Evolutionary conservation across 2,888 invertebrate species (phyloP).

Genomic region (Hirtodrosophila duncani): DNA sequence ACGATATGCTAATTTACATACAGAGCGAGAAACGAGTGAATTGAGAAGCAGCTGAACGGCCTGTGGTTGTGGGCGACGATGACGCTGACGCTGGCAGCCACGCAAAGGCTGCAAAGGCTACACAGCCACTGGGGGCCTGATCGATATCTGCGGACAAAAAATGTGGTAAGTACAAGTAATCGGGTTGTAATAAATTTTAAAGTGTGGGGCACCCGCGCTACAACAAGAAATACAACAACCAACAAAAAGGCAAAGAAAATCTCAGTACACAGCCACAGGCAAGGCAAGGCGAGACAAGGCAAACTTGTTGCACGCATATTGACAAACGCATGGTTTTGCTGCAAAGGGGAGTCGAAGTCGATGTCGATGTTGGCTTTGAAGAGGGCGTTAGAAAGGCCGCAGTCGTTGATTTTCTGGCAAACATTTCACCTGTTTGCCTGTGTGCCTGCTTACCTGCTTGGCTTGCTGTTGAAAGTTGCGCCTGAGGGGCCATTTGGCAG

Average conservation of each 20-base stretch:
- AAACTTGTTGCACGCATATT: slow-evolving; percentile 71
- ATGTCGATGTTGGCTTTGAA: slow-evolving; percentile 4
- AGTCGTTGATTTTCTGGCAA: slow-evolving; percentile 62
- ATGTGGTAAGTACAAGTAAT: slow-evolving; percentile 72
- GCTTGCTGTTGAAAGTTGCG: slow-evolving; percentile 48
- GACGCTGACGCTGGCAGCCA: slow-evolving; percentile 31
- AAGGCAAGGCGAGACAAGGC: slow-evolving; percentile 28
- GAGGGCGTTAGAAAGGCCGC: slow-evolving; percentile 54
- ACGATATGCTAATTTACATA: slow-evolving; percentile 73
- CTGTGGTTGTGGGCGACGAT: slow-evolving; percentile 37
- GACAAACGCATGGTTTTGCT: slow-evolving; percentile 65
- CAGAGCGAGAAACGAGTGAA: slow-evolving; percentile 35
- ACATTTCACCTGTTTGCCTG: slow-evolving; percentile 66
- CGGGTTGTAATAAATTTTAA: slow-evolving; percentile 71
- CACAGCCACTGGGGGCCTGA: slow-evolving; percentile 34
- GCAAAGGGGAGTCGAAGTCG: slow-evolving; percentile 4
- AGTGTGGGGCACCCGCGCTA: slow-evolving; percentile 66
- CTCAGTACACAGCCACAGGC: slow-evolving; percentile 5
- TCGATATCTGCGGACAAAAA: slow-evolving; percentile 63
- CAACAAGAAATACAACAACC: slow-evolving; percentile 25
- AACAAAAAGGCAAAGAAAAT: slow-evolving; percentile 8
- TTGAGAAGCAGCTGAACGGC: slow-evolving; percentile 25
- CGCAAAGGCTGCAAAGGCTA: too few relatives aligned
- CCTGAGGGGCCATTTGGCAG: slow-evolving; percentile 55
- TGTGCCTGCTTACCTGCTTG: slow-evolving; percentile 15